Evolutionary conservation across 2,888 invertebrate genomes (phyloP).

Genomic region (Leistus spinibarbis): DNA sequence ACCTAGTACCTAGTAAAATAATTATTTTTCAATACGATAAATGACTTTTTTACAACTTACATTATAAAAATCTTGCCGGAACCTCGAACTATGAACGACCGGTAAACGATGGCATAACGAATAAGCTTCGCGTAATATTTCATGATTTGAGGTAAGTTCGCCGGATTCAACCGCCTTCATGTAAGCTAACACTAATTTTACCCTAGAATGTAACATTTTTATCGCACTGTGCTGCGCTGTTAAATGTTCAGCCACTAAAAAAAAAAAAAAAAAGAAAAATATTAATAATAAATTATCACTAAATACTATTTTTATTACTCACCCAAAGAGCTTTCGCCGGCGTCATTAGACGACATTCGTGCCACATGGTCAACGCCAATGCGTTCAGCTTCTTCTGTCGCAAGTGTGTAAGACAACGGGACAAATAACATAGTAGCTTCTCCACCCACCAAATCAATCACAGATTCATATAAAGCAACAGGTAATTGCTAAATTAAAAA

Average conservation of each 20-base stretch:
- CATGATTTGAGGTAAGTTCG: slow-evolving; percentile 79
- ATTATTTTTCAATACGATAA: too few relatives aligned
- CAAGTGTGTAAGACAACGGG: slow-evolving; percentile 89
- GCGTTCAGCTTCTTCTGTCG: slow-evolving; percentile 97
- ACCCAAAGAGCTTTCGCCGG: slow-evolving; percentile 66
- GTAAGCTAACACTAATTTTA: slow-evolving; percentile 88
- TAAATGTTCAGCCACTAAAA: slow-evolving; percentile 87
- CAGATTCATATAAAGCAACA: slow-evolving; percentile 90
- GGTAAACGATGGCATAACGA: slow-evolving; percentile 92
- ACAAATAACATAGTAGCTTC: slow-evolving; percentile 95
- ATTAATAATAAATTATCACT: too few relatives aligned
- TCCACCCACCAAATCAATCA: slow-evolving; percentile 92
- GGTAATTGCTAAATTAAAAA: slow-evolving; percentile 77
- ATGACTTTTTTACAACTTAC: slow-evolving; percentile 62
- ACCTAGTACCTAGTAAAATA: too few relatives aligned
- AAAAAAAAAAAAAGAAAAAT: not conserved
- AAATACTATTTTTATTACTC: too few relatives aligned
- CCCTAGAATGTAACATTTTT: slow-evolving; percentile 94
- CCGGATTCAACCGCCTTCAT: slow-evolving; percentile 89
- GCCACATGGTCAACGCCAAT: slow-evolving; percentile 99
- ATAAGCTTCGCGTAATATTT: slow-evolving; percentile 89
- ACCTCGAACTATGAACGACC: slow-evolving; percentile 84
- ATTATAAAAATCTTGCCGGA: slow-evolving; percentile 93
- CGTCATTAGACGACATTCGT: slow-evolving; percentile 88
- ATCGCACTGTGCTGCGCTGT: slow-evolving; percentile 96